These are phyloP conservation scores for Salarias fasciatus DNA, from an alignment of 2,797 vertebrate species.

Conservation along the genomic window DNA sequence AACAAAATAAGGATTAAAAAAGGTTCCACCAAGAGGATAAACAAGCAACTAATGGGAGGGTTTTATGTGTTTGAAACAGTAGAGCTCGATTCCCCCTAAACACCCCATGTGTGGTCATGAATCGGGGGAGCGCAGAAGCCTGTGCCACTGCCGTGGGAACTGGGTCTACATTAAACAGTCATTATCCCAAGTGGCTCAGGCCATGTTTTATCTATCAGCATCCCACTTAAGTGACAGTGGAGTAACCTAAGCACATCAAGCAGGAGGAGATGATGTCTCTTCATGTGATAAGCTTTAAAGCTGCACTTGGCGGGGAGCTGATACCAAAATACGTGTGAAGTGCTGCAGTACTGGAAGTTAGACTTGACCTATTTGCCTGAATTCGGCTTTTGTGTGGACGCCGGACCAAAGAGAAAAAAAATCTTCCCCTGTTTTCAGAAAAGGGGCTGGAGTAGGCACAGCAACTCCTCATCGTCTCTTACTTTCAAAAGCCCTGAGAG, in stretches of 20 bases:
- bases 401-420: constrained; percentile 2
- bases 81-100: constrained; percentile 56
- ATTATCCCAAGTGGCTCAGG: constrained; percentile 67
- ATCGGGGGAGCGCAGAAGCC: constrained; percentile 51
- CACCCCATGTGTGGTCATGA: constrained; percentile 66
- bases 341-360: constrained; percentile 11
- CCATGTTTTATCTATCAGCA: constrained; percentile 66
- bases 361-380: constrained; percentile 22
- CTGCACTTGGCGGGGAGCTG: constrained; percentile 39
- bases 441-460: not conserved
- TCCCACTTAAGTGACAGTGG: constrained; percentile 62
- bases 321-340: constrained; percentile 25
- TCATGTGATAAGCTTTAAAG: constrained; percentile 44
- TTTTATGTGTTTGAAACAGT: constrained; percentile 28
- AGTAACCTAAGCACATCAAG: constrained; percentile 42
- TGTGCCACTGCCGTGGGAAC: constrained; percentile 72
- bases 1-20: constrained; percentile 16
- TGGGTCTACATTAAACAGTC: constrained; percentile 72
- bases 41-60: constrained; percentile 54
- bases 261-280: constrained; percentile 42
- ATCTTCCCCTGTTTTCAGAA: not conserved
- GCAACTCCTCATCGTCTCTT: not conserved
- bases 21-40: constrained; percentile 35
- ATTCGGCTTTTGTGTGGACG: not conserved
- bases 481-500: not conserved